Base-by-base conservation (phyloP, 2,113 vertebrate genomes). In the Genyomyrus donnyi region DNA sequence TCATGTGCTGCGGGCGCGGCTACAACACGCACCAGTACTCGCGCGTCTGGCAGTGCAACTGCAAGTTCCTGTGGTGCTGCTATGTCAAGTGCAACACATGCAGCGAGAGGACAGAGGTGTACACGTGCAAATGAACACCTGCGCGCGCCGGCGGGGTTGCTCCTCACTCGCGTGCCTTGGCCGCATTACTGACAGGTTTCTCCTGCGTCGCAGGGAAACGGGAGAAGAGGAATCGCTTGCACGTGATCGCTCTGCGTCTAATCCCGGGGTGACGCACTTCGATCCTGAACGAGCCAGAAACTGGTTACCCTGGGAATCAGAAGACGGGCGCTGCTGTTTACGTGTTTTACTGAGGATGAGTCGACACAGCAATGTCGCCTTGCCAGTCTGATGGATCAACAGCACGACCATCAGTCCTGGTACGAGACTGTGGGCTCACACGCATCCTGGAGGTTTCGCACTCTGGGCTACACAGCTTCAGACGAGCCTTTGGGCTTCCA, bases 11-110 rank as follows among this genome's bases (percentile, higher is more conserved):
- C 0, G 98, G 98, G 1, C 96, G 98, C 0, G 98, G 98, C 88
- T 98, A 99, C 94, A 98, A 99, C 93, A 99, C 98, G 0, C 98
- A 99, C 94, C 98, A 99, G 93, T 98, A 99, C 90, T 98, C 98
- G 0, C 93, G 98, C 0, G 97, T 98, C 27, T 99, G 98, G 98
- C 98, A 99, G 94, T 99, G 98, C 95, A 98, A 99, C 96, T 99
- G 98, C 94, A 98, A 98, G 91, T 99, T 99, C 93, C 97, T 99
- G 90, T 99, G 98, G 98, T 99, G 98, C 95, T 99, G 98, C 95
- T 98, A 98, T 0, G 98, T 99, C 50, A 98, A 98, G 84, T 99
- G 98, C 95, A 99, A 98, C 96, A 99, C 98, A 0, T 99, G 98
- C 96, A 99, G 97, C 0, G 98, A 99, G 94, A 96, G 97, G 95